A percentile compares a stretch with the other conserved stretches of the same genome.
Evolutionary conservation across 2,888 invertebrate species (phyloP).

Genomic region (Agrotis clavis): DNA sequence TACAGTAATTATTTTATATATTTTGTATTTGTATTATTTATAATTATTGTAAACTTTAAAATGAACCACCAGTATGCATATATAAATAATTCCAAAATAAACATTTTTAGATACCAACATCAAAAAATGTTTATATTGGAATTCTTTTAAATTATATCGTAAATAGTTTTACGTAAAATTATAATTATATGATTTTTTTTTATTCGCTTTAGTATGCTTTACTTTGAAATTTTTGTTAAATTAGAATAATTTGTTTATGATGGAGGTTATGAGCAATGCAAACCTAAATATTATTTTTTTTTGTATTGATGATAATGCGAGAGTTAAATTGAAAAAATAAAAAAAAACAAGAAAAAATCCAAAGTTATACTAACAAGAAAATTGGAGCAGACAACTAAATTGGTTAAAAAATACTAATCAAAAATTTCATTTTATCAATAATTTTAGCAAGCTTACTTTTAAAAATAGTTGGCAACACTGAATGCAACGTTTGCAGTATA

Average conservation of each 20-base stretch:
- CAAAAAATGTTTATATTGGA: slow-evolving; percentile 32
- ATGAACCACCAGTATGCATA: slow-evolving; percentile 13
- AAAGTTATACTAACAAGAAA: neutral
- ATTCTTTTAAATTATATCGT: slow-evolving; percentile 20
- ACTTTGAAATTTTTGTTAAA: too few relatives aligned
- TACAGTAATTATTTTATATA: too few relatives aligned
- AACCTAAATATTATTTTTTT: neutral
- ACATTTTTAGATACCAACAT: too few relatives aligned
- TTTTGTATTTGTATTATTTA: neutral
- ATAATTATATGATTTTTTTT: slow-evolving; percentile 15
- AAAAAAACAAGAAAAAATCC: neutral
- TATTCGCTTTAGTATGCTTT: too few relatives aligned
- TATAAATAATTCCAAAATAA: too few relatives aligned
- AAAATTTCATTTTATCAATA: neutral
- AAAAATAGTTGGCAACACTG: slow-evolving; percentile 6
- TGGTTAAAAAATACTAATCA: neutral
- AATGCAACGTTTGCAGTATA: neutral
- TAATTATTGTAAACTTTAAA: neutral
- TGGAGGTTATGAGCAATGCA: neutral
- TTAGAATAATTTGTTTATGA: slow-evolving; percentile 11
- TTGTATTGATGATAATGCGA: slow-evolving; percentile 3
- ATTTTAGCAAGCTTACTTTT: slow-evolving; percentile 18
- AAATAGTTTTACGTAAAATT: slow-evolving; percentile 21
- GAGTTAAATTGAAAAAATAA: neutral
- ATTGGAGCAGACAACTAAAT: neutral